Percentiles rank a stretch among this genome's conserved stretches.
Conservation (phyloP, 2,113 vertebrate genomes). For the Gymnorhina tibicen region DNA sequence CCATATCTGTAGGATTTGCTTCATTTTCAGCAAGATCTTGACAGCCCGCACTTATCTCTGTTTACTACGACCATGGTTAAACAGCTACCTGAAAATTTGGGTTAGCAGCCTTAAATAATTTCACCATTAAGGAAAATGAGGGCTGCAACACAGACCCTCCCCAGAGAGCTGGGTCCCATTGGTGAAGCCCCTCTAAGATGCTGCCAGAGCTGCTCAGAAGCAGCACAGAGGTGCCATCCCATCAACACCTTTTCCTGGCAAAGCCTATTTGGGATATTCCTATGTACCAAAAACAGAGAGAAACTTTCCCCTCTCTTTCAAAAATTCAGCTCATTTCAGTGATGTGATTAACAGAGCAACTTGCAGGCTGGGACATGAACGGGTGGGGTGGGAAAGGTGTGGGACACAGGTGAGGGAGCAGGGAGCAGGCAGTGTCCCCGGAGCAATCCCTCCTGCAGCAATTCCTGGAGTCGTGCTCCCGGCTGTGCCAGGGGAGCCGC, state of each 20-base stretch:
- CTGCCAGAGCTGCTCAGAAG: background rate
- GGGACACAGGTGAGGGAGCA: background rate
- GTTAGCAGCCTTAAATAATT: background rate
- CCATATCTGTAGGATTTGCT: fast-evolving
- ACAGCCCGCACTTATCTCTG: fast-evolving
- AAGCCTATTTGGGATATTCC: background rate
- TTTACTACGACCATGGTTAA: fast-evolving
- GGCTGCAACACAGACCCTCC: background rate
- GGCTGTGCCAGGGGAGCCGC: fast-evolving
- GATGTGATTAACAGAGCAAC: background rate
- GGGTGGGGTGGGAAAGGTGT: background rate
- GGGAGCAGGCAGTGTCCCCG: background rate
- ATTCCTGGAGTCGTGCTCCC: fast-evolving
- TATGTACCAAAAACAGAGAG: background rate
- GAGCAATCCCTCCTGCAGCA: background rate
- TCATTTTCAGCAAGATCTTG: background rate
- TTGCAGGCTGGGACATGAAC: background rate
- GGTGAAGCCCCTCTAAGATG: background rate
- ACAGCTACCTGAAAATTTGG: background rate
- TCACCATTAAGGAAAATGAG: background rate
- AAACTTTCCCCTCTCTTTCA: no score
- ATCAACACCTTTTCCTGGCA: background rate
- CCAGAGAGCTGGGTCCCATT: background rate
- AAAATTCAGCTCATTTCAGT: background rate
- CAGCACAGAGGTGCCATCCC: background rate